Percentiles rank a stretch among this genome's conserved stretches.
Evolutionary conservation across 1,140 invertebrate genomes (phyloP).

Genomic region (Spodoptera frugiperda): DNA sequence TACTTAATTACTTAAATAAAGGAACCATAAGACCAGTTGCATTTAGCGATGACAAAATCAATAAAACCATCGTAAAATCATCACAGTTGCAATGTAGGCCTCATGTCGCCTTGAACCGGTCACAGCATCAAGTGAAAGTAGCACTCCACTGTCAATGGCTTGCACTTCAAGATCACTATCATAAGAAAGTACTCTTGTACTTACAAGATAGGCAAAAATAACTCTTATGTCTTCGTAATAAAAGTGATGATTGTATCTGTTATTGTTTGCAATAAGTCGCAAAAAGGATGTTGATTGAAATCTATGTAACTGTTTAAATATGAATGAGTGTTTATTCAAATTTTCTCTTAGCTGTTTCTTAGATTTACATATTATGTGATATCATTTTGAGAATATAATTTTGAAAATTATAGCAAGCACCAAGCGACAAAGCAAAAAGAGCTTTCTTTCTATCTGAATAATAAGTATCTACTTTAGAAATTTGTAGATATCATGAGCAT

Average conservation of each 20-base stretch:
- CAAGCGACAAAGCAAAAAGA: too few species aligned
- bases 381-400: too few species aligned
- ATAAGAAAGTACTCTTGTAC: constrained; percentile 4
- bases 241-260: neutral
- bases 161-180: constrained; percentile 35
- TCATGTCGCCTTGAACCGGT: constrained; percentile 1
- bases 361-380: too few species aligned
- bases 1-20: too few species aligned
- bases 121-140: constrained; percentile 18
- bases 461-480: too few species aligned
- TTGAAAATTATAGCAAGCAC: too few species aligned
- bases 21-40: too few species aligned
- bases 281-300: neutral
- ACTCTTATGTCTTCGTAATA: neutral
- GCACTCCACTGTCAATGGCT: constrained; percentile 5
- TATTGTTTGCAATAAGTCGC: neutral
- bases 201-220: neutral
- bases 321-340: constrained; percentile 6
- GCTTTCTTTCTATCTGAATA: too few species aligned
- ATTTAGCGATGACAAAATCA: too few species aligned
- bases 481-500: too few species aligned
- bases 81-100: neutral
- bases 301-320: constrained; percentile 2
- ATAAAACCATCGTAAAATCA: too few species aligned
- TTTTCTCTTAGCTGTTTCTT: too few species aligned